Percentiles rank a stretch among this genome's conserved stretches.
Conservation (phyloP, 1,140 invertebrate species). For the Drosophila novamexicana region DNA sequence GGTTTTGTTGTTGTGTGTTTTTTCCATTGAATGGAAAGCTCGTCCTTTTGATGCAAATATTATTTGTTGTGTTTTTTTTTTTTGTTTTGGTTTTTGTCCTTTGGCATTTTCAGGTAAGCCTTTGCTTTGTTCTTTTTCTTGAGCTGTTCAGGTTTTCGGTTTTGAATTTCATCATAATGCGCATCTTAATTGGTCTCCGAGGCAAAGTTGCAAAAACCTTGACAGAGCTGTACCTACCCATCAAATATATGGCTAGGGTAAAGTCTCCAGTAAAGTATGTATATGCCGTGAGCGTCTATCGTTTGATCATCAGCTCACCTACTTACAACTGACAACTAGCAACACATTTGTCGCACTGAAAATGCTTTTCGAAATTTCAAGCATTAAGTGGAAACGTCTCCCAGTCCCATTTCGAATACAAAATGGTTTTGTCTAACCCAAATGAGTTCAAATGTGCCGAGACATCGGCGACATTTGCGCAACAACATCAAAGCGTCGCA, state of each 20-base stretch:
- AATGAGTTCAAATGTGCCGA: conserved; percentile 49
- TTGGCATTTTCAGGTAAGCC: conserved; percentile 33
- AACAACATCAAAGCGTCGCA: conserved; percentile 25
- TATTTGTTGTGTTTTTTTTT: conserved; percentile 36
- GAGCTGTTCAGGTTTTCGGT: conserved; percentile 39
- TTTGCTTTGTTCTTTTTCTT: conserved; percentile 5
- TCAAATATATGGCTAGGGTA: neutral
- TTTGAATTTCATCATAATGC: conserved; percentile 68
- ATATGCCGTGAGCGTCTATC: conserved; percentile 1
- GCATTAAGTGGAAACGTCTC: conserved; percentile 32
- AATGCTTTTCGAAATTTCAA: conserved; percentile 30
- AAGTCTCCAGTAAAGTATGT: neutral
- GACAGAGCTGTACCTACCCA: conserved; percentile 35
- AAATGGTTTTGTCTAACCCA: conserved; percentile 39
- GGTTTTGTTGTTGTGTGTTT: conserved; percentile 35
- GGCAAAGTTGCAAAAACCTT: conserved; percentile 10
- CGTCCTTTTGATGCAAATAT: conserved; percentile 70
- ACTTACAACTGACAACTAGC: conserved; percentile 45
- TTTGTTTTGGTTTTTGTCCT: conserved; percentile 32
- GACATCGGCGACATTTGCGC: conserved; percentile 34
- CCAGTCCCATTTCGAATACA: conserved; percentile 27
- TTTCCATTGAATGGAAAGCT: conserved; percentile 56
- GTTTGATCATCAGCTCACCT: conserved; percentile 40
- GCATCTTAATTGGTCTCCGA: conserved; percentile 53
- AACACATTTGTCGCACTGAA: conserved; percentile 31